A percentile compares a stretch with the other conserved stretches of the same genome.
Conservation (phyloP, 2,797 vertebrate species). For the Chanos chanos region DNA sequence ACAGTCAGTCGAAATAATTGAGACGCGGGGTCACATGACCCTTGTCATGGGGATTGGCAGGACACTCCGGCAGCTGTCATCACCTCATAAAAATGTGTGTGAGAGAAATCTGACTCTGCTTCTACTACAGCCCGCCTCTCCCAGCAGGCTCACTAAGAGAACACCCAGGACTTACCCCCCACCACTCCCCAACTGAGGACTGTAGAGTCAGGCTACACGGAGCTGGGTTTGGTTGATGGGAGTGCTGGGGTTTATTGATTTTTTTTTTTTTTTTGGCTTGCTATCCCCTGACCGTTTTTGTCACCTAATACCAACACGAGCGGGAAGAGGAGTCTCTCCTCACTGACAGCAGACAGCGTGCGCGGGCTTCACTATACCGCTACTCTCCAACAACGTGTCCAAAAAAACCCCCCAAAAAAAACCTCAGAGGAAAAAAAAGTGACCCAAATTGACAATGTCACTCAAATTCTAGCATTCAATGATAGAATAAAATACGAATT, state of each 20-base stretch:
- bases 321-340: background rate
- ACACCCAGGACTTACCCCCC: slow-evolving; percentile 7
- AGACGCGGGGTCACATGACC: slow-evolving; percentile 54
- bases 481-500: no score
- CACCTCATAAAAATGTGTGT: slow-evolving; percentile 53
- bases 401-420: no score
- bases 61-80: slow-evolving; percentile 66
- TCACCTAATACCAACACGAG: slow-evolving; percentile 22
- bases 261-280: background rate
- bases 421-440: no score
- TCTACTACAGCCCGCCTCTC: slow-evolving; percentile 3
- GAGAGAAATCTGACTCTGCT: slow-evolving; percentile 59
- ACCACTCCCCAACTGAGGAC: background rate
- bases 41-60: slow-evolving; percentile 48
- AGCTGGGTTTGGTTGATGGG: slow-evolving; percentile 16
- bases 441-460: no score
- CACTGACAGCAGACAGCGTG: background rate
- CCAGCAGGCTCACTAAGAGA: slow-evolving; percentile 39
- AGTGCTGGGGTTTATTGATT: slow-evolving; percentile 18
- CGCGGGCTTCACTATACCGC: no score
- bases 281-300: background rate
- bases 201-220: slow-evolving; percentile 3
- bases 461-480: no score
- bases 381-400: no score
- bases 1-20: slow-evolving; percentile 33